Evolutionary conservation across 2,888 invertebrate species (phyloP).

Genomic region (Galeopsomyia nigrocyanea): DNA sequence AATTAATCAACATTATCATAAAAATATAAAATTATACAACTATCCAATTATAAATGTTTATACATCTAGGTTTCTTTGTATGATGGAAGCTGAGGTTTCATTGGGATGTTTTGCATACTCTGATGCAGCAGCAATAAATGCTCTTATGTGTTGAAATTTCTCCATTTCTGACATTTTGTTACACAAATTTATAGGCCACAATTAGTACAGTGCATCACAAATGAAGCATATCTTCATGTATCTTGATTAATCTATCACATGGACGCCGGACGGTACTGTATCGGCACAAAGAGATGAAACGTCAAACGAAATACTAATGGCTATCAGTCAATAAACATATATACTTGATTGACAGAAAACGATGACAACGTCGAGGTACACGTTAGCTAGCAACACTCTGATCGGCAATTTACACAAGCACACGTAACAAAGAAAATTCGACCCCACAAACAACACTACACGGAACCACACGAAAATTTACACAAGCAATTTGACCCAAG

Average conservation of each 20-base stretch:
- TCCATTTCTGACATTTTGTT: conserved; percentile 53
- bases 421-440: conserved; percentile 23
- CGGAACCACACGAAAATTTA: background rate
- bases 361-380: background rate
- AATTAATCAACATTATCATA: conserved; percentile 6
- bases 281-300: too few species aligned
- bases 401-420: too few species aligned
- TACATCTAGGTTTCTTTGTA: conserved; percentile 65
- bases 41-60: conserved; percentile 15
- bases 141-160: conserved; percentile 59
- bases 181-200: too few species aligned
- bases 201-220: too few species aligned
- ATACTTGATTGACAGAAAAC: background rate
- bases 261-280: too few species aligned
- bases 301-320: too few species aligned
- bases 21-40: background rate
- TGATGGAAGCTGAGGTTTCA: conserved; percentile 59
- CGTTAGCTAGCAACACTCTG: too few species aligned
- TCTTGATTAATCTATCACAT: too few species aligned
- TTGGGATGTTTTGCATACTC: conserved; percentile 62
- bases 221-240: too few species aligned
- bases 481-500: background rate
- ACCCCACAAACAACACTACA: background rate
- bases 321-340: background rate
- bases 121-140: conserved; percentile 60